These are phyloP conservation scores for Apodemus agrarius DNA, from an alignment of 2,797 vertebrate genomes.

Conservation along the genomic window DNA sequence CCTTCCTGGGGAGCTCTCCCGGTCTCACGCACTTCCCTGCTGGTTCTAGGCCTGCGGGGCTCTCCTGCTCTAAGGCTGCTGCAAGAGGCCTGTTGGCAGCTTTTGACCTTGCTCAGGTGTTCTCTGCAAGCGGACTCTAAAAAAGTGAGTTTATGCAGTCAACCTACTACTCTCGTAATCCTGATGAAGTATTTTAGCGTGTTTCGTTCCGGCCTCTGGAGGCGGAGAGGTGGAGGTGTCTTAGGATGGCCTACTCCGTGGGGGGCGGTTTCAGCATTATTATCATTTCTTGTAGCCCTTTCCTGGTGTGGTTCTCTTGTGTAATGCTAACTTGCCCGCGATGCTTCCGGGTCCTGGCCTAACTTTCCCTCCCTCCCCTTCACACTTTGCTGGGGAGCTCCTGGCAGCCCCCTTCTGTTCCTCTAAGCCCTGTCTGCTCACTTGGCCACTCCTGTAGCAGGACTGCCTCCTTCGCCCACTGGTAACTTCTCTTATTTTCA, in stretches of 20 bases:
- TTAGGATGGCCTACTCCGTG: background rate
- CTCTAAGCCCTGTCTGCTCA: background rate
- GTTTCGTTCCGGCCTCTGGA: background rate
- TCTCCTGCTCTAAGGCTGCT: constrained; percentile 6
- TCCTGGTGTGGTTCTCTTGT: background rate
- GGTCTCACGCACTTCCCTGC: background rate
- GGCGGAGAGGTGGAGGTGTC: background rate
- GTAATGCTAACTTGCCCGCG: background rate
- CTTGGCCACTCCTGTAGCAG: background rate
- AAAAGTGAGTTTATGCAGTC: constrained; percentile 5
- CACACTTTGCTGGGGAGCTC: background rate
- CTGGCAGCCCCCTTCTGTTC: background rate
- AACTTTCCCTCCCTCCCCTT: background rate
- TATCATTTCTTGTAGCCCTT: background rate
- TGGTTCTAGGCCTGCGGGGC: background rate
- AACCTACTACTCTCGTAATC: background rate
- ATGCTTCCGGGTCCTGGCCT: background rate
- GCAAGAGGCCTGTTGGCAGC: background rate
- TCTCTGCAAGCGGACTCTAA: constrained; percentile 20
- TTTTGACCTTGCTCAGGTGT: background rate
- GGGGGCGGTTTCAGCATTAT: constrained; percentile 4
- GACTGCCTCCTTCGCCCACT: background rate
- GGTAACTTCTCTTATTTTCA: background rate
- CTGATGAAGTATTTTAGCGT: background rate
- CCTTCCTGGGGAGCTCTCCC: background rate